Conservation (phyloP, 2,888 invertebrate species). For the Trisateles emortualis region DNA sequence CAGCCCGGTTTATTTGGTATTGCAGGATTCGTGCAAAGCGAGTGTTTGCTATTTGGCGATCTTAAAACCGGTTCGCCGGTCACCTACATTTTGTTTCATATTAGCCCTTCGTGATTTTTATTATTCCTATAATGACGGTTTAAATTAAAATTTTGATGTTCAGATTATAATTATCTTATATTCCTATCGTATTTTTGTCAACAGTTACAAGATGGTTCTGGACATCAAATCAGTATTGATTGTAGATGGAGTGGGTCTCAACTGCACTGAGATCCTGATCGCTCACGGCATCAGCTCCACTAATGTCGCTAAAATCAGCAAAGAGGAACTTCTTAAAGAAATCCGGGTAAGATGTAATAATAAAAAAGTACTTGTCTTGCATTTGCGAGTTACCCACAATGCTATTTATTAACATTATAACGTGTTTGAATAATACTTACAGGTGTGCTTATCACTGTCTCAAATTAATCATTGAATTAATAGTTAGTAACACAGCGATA, state of each 20-base stretch:
- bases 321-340: conserved; percentile 93
- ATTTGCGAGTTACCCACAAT: not conserved
- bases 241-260: conserved; percentile 96
- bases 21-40: not conserved
- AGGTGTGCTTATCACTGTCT: no score
- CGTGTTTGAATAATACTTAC: no score
- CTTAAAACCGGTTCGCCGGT: conserved; percentile 28
- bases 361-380: not conserved
- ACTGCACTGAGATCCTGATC: conserved; percentile 93
- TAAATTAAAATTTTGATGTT: no score
- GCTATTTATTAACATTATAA: no score
- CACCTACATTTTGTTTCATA: not conserved
- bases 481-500: no score
- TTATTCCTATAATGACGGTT: not conserved
- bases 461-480: no score
- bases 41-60: conserved; percentile 13
- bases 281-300: conserved; percentile 93
- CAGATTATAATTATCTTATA: not conserved
- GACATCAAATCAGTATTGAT: conserved; percentile 94
- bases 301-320: conserved; percentile 92
- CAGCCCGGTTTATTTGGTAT: not conserved
- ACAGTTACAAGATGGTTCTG: conserved; percentile 78
- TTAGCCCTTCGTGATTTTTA: not conserved
- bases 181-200: conserved; percentile 2
- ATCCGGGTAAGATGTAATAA: conserved; percentile 86